Conservation (phyloP, 1,140 invertebrate species). For the Lycorma delicatula region DNA sequence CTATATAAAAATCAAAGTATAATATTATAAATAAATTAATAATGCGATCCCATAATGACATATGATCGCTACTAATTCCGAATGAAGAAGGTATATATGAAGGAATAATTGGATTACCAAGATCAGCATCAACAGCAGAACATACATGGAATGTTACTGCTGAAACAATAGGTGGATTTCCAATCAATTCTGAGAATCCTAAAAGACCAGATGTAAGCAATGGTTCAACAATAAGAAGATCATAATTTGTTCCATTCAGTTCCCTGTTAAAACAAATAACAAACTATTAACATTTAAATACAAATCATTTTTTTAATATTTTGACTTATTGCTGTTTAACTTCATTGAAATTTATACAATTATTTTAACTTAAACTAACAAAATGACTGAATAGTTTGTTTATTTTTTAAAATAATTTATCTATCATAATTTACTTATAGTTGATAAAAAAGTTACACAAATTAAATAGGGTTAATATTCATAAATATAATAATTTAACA, state of each 20-base stretch:
- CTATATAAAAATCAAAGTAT: background rate
- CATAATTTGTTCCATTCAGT: background rate
- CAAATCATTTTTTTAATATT: no score
- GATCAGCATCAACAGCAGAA: background rate
- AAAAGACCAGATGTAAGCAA: background rate
- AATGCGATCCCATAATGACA: background rate
- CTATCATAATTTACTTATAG: no score
- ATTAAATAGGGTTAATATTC: no score
- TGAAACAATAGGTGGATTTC: background rate
- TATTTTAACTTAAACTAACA: no score
- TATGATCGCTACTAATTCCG: background rate
- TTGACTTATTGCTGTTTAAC: no score
- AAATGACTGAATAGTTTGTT: no score
- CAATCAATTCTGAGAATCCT: background rate
- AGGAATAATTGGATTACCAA: background rate
- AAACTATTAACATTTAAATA: no score
- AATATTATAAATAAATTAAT: background rate
- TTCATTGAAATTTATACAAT: no score
- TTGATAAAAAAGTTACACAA: no score
- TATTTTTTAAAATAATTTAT: no score
- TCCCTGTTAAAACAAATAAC: background rate
- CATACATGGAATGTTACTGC: background rate
- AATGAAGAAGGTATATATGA: background rate
- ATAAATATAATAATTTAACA: no score
- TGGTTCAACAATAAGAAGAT: constrained; percentile 1